A percentile compares a stretch with the other conserved stretches of the same genome.
Evolutionary conservation across 2,888 invertebrate genomes (phyloP).

Genomic region (Nephrotoma guestfalica): DNA sequence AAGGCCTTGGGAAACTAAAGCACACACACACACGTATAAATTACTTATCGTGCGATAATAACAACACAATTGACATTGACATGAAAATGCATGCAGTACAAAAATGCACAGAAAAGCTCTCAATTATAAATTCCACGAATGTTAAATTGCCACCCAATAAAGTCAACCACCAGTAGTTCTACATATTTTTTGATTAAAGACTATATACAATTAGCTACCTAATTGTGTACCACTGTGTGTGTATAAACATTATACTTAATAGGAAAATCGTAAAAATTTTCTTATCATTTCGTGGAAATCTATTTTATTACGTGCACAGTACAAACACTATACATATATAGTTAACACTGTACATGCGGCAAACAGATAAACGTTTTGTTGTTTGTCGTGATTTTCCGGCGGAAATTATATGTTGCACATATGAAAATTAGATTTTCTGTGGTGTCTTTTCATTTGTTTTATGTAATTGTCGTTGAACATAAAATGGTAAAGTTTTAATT

Average conservation of each 20-base stretch:
- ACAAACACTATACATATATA: not conserved
- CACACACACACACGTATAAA: not conserved
- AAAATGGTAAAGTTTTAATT: not conserved
- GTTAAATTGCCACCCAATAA: too few species aligned
- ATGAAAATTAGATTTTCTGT: not conserved
- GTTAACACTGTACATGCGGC: not conserved
- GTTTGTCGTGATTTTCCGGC: not conserved
- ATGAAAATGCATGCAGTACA: not conserved
- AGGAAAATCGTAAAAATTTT: not conserved
- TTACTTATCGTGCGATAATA: not conserved
- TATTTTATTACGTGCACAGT: not conserved
- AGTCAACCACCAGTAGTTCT: too few species aligned
- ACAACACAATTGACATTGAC: not conserved
- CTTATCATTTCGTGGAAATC: not conserved
- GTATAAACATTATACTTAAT: not conserved
- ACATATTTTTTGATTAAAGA: too few species aligned
- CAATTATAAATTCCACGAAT: too few species aligned
- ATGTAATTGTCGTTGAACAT: not conserved
- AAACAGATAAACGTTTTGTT: not conserved
- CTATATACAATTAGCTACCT: too few species aligned
- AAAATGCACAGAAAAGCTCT: too few species aligned
- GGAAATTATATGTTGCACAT: not conserved
- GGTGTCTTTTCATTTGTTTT: not conserved
- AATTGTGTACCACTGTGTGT: too few species aligned
- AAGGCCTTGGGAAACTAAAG: too few species aligned